These are phyloP conservation scores for Anoplolepis gracilipes DNA, from an alignment of 1,140 invertebrate species.

Conservation along the genomic window DNA sequence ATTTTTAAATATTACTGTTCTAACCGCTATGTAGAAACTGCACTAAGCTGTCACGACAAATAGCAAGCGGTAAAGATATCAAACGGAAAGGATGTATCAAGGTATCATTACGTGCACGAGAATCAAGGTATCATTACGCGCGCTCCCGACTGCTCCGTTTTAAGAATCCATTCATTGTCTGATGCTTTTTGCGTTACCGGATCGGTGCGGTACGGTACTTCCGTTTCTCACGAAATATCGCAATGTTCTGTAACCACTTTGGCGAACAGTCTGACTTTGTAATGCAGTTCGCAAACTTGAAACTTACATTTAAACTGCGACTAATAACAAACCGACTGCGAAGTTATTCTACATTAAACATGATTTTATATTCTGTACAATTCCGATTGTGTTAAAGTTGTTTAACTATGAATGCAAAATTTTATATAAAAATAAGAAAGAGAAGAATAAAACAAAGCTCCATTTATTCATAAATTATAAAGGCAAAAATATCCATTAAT, in stretches of 20 bases:
- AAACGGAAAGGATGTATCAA: conserved; percentile 28
- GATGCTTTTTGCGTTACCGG: background rate
- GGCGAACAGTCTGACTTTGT: background rate
- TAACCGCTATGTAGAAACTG: background rate
- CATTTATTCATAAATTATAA: no score
- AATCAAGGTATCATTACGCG: conserved; percentile 39
- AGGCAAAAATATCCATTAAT: background rate
- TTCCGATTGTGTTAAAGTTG: conserved; percentile 3
- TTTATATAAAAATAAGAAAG: background rate
- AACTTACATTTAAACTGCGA: conserved; percentile 5
- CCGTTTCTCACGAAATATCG: conserved; percentile 43
- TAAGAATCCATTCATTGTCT: conserved; percentile 45
- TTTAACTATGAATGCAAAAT: background rate
- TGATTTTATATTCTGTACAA: background rate
- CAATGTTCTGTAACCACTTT: background rate
- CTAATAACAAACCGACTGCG: background rate
- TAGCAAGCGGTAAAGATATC: conserved; percentile 6
- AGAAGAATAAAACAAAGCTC: background rate
- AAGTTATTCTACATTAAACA: conserved; percentile 23
- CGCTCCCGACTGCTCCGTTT: conserved; percentile 35
- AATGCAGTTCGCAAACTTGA: conserved; percentile 21
- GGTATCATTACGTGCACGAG: conserved; percentile 27
- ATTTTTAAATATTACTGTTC: background rate
- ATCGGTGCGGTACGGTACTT: conserved; percentile 5
- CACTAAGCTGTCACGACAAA: background rate